Percentiles rank a stretch among this genome's conserved stretches.
These are phyloP conservation scores for Megamerina dolium DNA, from an alignment of 2,888 invertebrate species.

Conservation along the genomic window DNA sequence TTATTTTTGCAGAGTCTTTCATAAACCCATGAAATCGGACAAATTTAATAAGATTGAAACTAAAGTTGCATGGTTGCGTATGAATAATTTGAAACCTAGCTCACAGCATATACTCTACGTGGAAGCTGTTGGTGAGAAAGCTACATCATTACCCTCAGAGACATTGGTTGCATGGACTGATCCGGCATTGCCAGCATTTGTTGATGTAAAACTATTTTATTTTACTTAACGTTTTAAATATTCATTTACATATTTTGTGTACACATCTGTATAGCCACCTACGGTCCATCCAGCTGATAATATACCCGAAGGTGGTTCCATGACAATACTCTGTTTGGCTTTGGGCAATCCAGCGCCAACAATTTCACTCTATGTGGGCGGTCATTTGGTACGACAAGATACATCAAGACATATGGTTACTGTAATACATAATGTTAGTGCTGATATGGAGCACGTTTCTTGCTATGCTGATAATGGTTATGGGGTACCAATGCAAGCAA, in stretches of 20 bases:
- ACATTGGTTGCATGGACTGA: slow-evolving; percentile 82
- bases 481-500: slow-evolving; percentile 80
- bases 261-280: slow-evolving; percentile 61
- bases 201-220: slow-evolving; percentile 67
- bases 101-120: slow-evolving; percentile 78
- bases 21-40: slow-evolving; percentile 61
- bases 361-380: slow-evolving; percentile 70
- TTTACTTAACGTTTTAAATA: not conserved
- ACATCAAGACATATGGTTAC: slow-evolving; percentile 81
- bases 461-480: slow-evolving; percentile 86
- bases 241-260: not conserved
- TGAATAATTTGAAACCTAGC: slow-evolving; percentile 69
- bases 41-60: slow-evolving; percentile 60
- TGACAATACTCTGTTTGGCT: slow-evolving; percentile 79
- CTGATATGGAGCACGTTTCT: slow-evolving; percentile 79
- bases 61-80: slow-evolving; percentile 63
- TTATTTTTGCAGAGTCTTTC: slow-evolving; percentile 58
- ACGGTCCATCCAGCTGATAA: slow-evolving; percentile 77
- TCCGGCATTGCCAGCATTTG: slow-evolving; percentile 79
- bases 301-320: slow-evolving; percentile 76
- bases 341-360: slow-evolving; percentile 81
- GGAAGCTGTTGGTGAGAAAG: slow-evolving; percentile 62
- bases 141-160: slow-evolving; percentile 72
- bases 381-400: slow-evolving; percentile 72
- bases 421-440: slow-evolving; percentile 75